These are phyloP conservation scores for Luscinia megarhynchos DNA, from an alignment of 2,797 vertebrate species.

Conservation along the genomic window DNA sequence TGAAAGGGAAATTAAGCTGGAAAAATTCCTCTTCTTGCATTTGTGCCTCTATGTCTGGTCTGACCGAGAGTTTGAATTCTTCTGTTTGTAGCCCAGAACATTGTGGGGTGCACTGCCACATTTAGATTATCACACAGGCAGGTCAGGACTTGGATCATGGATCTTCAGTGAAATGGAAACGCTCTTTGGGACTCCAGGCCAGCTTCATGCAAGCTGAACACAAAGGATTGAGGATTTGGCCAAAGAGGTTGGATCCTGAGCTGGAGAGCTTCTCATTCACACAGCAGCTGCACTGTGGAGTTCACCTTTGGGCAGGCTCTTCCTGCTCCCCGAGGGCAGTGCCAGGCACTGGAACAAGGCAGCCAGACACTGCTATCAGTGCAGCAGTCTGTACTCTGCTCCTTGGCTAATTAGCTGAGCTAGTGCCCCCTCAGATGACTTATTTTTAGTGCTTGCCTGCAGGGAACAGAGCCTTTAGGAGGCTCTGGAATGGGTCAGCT, in stretches of 20 bases:
- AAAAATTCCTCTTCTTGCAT: background rate
- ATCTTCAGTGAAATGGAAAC: background rate
- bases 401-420: background rate
- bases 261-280: background rate
- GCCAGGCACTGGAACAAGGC: background rate
- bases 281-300: background rate
- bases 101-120: background rate
- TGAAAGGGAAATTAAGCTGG: background rate
- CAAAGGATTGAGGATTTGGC: background rate
- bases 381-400: background rate
- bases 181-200: background rate
- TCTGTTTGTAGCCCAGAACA: background rate
- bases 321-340: background rate
- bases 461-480: background rate
- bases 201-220: background rate
- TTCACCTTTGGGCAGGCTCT: background rate
- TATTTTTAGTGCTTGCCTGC: constrained; percentile 22
- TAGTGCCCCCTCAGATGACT: background rate
- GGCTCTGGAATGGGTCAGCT: background rate
- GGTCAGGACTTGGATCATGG: background rate
- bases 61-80: background rate
- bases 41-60: background rate
- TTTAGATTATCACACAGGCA: background rate
- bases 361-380: background rate
- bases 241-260: background rate